These are phyloP conservation scores for Cyprinodon tularosa DNA, from an alignment of 2,113 vertebrate genomes.

Conservation along the genomic window DNA sequence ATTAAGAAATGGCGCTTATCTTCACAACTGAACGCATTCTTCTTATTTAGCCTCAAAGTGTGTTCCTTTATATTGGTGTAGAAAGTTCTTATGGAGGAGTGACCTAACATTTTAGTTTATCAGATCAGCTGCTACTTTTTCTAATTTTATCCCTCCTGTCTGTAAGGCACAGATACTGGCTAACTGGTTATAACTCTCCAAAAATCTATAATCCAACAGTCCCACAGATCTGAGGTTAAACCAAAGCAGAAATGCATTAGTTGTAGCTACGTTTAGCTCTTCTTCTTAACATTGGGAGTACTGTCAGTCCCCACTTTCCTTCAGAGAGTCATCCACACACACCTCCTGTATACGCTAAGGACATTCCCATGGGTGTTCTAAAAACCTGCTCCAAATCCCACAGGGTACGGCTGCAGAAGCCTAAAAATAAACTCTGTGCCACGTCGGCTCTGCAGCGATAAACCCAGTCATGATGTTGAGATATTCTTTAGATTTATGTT, in stretches of 20 bases:
- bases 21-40: no score
- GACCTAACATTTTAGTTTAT: no score
- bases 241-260: neutral
- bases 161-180: neutral
- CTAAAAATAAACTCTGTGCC: slow-evolving; percentile 65
- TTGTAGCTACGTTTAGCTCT: neutral
- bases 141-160: neutral
- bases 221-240: neutral
- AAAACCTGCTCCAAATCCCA: slow-evolving; percentile 47
- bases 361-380: slow-evolving; percentile 43
- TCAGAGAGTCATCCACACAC: neutral
- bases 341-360: slow-evolving; percentile 39
- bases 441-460: slow-evolving; percentile 51
- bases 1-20: no score
- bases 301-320: neutral
- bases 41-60: no score
- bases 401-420: slow-evolving; percentile 16
- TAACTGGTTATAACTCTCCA: neutral
- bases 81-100: no score
- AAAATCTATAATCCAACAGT: neutral
- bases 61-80: no score
- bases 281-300: neutral
- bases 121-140: neutral
- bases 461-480: slow-evolving; percentile 29
- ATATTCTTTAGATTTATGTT: no score